Base-by-base conservation (phyloP, 37 sponge, comb jelly and placozoan species). In the Hormiphora californensis region DNA sequence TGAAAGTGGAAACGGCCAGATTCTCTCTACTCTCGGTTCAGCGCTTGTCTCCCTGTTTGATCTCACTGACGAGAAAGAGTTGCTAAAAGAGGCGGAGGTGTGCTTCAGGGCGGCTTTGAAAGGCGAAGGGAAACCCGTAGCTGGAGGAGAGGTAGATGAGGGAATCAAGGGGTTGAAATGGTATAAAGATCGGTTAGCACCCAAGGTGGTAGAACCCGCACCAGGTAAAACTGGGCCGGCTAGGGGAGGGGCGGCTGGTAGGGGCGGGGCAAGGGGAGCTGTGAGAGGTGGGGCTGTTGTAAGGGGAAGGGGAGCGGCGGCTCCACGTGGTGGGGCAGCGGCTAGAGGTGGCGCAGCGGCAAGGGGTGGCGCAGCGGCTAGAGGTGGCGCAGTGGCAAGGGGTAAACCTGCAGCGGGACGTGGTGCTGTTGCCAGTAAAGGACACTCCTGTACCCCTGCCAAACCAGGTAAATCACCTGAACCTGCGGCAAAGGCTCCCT, bases 41-140 rank as follows among this genome's bases (percentile, higher is more conserved):
- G 93, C 91, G 0, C 93, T 92, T 85, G 90, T 94, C 32, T 57
- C 86, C 44, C 55, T 90, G 46, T 92, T 88, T 86, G 94, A 94
- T 39, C 69, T 90, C 21, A 89, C 35, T 3, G 67, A 88, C 0
- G 89, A 59, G 28, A 40, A 30, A 25, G 87, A 89, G 40, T 67
- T 88, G 61, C 86, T 96, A 17, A 39, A 46, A 32, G 88, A 91
- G 30, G 93, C 97, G 9, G 94, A 93, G 86, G 19, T 87, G 32
- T 92, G 91, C 65, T 96, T 91, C 90, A 87, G 94, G 35, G 93
- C 93, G 8, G 91, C 92, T 40, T 88, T 96, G 1, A 81, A 86
- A 5, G 87, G 87, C 62, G 94, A 94, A 44, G 97, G 97, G 2
- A 88, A 89, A 68, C 86, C 91, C 0, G 68, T 54, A 11, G 21